Evolutionary conservation across 2,888 invertebrate genomes (phyloP), one percentile per base, ranked within the genome.

Genomic region (Chaetogeoica ovagalla): DNA sequence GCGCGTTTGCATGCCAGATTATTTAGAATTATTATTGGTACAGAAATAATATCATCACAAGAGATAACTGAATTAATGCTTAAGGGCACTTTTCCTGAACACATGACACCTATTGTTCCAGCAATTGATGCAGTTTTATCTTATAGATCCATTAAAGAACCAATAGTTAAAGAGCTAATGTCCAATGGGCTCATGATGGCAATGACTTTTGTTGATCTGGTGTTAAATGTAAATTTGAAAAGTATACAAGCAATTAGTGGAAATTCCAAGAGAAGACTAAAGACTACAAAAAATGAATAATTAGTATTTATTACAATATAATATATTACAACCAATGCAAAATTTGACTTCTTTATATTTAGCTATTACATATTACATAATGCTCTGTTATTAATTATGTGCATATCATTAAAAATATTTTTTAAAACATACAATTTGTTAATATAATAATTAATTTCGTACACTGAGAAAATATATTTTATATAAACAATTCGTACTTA

Each of bases 1-100:
- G 73, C 79, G 13, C 79, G 73, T 55, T 63, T 82, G 6, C 72
- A 73, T 2, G 79, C 82, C 8, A 82, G 73, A 68, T 57, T 82
- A 15, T 82, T 82, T 68, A 62, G 30, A 52, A 79, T 82, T 30
- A 59, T 79, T 39, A 21, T 82, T 79, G 82, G 82, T 17, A 57
- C 82, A 37, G 82, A 82, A 79, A 63, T 69, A 4, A 70, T 82
- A 43, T 79, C 82, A 21, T 79, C 79, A 21, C 60, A 79, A 68
- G 70, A 70, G 1, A 79, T 79, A 65, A 79, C 79, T n/a, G 79
- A 71, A 79, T 43, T 70, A 21, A 79, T 79, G 79, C 19, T 79
- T 9, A 79, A 79, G 55, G 79, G 79, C 15, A 65, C 23, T 7
- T 79, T 79, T 55, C 79, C 79, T 15, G 71, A 71, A 1, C 57